phyloP scores from a whole-genome alignment of 2,113 vertebrate genomes.

The Rana temporaria region DNA sequence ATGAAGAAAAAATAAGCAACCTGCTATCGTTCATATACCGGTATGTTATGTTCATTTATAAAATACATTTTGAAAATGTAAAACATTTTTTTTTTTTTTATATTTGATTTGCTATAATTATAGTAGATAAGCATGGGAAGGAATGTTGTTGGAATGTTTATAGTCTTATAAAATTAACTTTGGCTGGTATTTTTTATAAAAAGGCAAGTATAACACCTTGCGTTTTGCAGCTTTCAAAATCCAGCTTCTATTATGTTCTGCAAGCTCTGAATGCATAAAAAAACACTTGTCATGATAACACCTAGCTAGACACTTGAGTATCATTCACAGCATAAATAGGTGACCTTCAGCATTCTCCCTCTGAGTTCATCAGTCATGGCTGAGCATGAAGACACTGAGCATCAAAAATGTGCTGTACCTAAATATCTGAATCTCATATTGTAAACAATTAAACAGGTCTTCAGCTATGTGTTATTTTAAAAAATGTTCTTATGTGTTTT shows the following conservation, averaged over 20 bases:
- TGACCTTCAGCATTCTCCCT: neutral
- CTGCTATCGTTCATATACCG: too few relatives aligned
- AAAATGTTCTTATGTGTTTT: neutral
- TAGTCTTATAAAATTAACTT: too few relatives aligned
- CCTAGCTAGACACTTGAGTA: neutral
- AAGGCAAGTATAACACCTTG: neutral
- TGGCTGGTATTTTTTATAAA: too few relatives aligned
- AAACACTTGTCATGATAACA: constrained; percentile 8
- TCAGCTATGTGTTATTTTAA: neutral
- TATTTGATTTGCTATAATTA: too few relatives aligned
- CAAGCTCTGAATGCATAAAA: neutral
- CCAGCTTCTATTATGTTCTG: neutral
- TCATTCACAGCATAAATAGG: neutral
- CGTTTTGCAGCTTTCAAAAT: neutral
- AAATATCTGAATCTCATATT: too few relatives aligned
- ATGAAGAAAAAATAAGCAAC: too few relatives aligned
- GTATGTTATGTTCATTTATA: too few relatives aligned
- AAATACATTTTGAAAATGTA: too few relatives aligned
- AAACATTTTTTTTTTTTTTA: too few relatives aligned
- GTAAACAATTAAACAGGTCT: too few relatives aligned
- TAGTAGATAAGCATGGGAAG: too few relatives aligned
- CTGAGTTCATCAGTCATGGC: neutral
- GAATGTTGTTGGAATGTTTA: too few relatives aligned
- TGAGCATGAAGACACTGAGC: neutral
- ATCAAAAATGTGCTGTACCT: neutral